These are phyloP conservation scores for Diadegma fenestrale DNA, from an alignment of 2,888 invertebrate genomes.

Conservation along the genomic window DNA sequence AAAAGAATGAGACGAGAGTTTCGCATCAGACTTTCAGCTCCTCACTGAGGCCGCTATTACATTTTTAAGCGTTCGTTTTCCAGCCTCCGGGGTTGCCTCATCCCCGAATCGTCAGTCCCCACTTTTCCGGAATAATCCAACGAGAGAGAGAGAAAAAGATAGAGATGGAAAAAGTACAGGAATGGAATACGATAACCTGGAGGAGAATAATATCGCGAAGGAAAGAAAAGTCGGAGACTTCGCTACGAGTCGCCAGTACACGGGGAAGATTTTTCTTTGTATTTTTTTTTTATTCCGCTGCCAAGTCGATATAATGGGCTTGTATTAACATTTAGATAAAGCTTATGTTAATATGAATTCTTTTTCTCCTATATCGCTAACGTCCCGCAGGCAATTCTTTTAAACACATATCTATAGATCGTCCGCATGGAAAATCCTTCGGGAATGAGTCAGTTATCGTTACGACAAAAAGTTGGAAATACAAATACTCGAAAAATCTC, in stretches of 20 bases:
- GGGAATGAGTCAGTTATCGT: conserved; percentile 61
- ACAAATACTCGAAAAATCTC: conserved; percentile 29
- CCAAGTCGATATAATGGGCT: conserved; percentile 74
- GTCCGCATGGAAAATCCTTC: conserved; percentile 39
- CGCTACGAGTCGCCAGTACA: conserved; percentile 56
- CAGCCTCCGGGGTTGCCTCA: conserved; percentile 79
- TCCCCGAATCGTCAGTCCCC: conserved; percentile 64
- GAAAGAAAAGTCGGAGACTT: conserved; percentile 56
- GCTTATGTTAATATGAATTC: conserved; percentile 79
- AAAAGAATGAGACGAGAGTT: conserved; percentile 45
- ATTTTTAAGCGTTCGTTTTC: conserved; percentile 83
- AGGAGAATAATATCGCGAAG: conserved; percentile 55
- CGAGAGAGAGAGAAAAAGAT: conserved; percentile 39
- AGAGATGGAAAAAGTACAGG: conserved; percentile 28
- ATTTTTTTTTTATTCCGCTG: conserved; percentile 70
- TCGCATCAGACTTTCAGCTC: conserved; percentile 69
- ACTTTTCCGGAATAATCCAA: conserved; percentile 47
- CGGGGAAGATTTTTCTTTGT: conserved; percentile 71
- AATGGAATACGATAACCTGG: conserved; percentile 44
- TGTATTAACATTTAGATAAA: conserved; percentile 84
- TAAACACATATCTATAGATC: conserved; percentile 35
- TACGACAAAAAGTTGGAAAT: conserved; percentile 33
- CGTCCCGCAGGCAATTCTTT: conserved; percentile 60
- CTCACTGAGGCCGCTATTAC: conserved; percentile 69
- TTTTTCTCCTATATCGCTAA: conserved; percentile 50